Base-by-base conservation (phyloP, 1,140 invertebrate species). In the Drosophila ironensis region DNA sequence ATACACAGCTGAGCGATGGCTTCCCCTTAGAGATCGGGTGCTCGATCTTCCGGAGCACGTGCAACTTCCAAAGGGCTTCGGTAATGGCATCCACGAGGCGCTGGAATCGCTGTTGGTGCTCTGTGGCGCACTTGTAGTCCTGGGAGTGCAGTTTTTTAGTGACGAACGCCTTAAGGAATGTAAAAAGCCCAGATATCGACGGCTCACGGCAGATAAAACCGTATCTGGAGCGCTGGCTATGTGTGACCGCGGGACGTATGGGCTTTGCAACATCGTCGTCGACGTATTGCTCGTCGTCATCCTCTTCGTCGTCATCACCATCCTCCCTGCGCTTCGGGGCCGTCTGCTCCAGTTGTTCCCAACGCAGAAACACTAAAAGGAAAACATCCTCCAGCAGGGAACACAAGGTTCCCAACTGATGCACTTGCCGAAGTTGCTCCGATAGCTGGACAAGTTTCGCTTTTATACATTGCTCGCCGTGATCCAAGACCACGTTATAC, bases 61-160 rank as follows among this genome's bases (percentile, higher is more conserved):
- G 60, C 37, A 75, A 69, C 41, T 88, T 89, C 88, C 88, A 90
- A 0, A 88, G 25, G 1, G 87, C 51, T 19, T 90, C 88, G 17
- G 57, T 72, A 4, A 89, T 88, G 8, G 73, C 64, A 4, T 90
- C 88, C 2, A 87, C 51, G 5, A 87, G 33, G 1, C 72, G 56
- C 7, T 82, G 84, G 12, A 90, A 89, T 4, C 81, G 53, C 0
- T 54, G 27, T 25, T 89, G 75, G 16, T 76, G 46, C 5, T 69
- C 44, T 1, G 57, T 25, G 0, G 80, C 56, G n/a, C 61, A 52
- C 41, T 87, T 88, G 19, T 75, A 89, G 28, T 87, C 84, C 41
- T 89, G 82, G 1, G 82, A 84, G 28, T 90, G 87, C 19, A 89
- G 37, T 45, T 87, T 88, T 30, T 90, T 87, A 5, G 82, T 89